Evolutionary conservation across 2,888 invertebrate genomes (phyloP).

Genomic region (Unio pictorum): DNA sequence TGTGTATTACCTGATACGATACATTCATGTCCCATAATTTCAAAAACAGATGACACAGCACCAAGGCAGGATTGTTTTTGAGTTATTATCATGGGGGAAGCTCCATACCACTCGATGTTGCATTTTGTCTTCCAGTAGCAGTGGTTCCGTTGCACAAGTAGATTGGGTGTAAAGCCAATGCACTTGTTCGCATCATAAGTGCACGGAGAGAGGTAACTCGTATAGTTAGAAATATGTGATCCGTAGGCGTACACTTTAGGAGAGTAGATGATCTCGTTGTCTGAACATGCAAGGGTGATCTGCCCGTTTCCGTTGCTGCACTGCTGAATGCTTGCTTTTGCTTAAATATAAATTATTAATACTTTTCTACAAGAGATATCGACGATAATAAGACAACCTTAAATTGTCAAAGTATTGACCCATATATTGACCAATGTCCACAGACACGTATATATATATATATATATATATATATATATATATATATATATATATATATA

Average conservation of each 20-base stretch:
- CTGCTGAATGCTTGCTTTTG: slow-evolving; percentile 26
- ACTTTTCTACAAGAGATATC: no score
- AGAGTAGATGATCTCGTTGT: slow-evolving; percentile 26
- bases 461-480: no score
- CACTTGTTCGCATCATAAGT: slow-evolving; percentile 22
- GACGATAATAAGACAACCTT: no score
- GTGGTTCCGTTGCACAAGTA: slow-evolving; percentile 30
- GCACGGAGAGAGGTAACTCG: slow-evolving; percentile 8
- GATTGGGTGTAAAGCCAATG: slow-evolving; percentile 29
- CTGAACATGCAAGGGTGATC: slow-evolving; percentile 16
- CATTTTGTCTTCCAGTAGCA: slow-evolving; percentile 41
- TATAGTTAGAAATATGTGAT: slow-evolving; percentile 2
- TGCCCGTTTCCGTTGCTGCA: slow-evolving; percentile 14
- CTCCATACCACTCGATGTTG: slow-evolving; percentile 26
- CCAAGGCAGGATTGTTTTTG: slow-evolving; percentile 25
- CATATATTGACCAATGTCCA: no score
- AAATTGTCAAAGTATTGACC: no score
- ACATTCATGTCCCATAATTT: neutral
- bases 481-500: no score
- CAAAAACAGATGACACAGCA: neutral
- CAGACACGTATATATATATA: no score
- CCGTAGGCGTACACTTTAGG: slow-evolving; percentile 22
- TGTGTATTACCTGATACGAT: no score
- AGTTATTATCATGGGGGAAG: slow-evolving; percentile 24
- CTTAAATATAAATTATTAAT: slow-evolving; percentile 10